phyloP scores from a whole-genome alignment of 2,113 vertebrate species.

The Calidris pugnax region DNA sequence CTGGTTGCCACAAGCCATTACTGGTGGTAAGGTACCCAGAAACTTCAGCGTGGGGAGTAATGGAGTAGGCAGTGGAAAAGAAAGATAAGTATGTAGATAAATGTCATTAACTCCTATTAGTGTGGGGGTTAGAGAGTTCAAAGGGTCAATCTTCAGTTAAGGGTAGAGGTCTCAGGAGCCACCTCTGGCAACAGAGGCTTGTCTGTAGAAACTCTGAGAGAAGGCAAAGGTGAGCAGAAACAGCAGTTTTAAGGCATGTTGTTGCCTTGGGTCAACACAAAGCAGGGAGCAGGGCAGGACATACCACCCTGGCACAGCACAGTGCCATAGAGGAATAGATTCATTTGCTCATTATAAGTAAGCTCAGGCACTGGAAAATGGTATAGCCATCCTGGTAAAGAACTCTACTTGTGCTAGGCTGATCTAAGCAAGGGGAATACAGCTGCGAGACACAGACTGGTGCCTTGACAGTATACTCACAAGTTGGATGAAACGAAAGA shows the following conservation, averaged over 20 bases:
- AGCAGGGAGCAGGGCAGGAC: background rate
- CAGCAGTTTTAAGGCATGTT: background rate
- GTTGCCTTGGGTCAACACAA: background rate
- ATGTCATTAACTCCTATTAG: constrained; percentile 32
- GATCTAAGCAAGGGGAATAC: background rate
- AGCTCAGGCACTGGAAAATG: background rate
- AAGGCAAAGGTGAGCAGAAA: background rate
- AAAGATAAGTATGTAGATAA: background rate
- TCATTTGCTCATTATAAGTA: background rate
- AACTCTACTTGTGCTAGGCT: background rate
- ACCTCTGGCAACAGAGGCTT: background rate
- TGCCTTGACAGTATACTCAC: background rate
- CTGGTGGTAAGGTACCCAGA: background rate
- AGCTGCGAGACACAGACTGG: background rate
- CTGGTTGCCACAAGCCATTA: background rate
- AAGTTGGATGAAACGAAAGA: background rate
- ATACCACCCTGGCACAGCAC: background rate
- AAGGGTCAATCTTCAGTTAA: background rate
- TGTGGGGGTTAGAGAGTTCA: background rate
- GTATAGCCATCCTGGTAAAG: background rate
- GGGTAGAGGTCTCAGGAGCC: background rate
- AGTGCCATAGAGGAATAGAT: background rate
- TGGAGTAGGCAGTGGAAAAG: background rate
- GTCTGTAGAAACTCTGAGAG: background rate
- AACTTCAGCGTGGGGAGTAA: background rate